Evolutionary conservation across 2,888 invertebrate species (phyloP), one percentile per base, ranked within the genome.

Genomic region (Saturnia pavonia): DNA sequence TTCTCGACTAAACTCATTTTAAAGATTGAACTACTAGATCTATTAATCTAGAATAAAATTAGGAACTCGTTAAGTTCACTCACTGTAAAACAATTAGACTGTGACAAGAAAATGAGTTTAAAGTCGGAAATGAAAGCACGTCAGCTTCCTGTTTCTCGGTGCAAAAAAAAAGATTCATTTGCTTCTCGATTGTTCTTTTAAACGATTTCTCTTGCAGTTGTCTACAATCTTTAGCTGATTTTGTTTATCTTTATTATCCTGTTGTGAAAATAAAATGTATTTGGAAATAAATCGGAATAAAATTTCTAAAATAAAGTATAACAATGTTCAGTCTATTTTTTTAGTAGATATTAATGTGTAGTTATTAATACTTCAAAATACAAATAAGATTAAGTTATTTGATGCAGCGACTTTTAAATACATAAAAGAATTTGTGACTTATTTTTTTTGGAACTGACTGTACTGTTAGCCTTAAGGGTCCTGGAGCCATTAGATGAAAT

Each of bases 61-160:
- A 11, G 54, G 11, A 54, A 54, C 54, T 60, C 27, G 27, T 60
- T 27, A 54, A 9, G 22, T 22, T 27, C 11, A 60, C 25, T 27
- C 57, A 60, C 57, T 27, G 25, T 14, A 27, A 27, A 60, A 27
- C 57, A 27, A 60, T 60, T 60, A 60, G 16, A 60, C 57, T 60
- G 14, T 27, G 57, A 27, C 57, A 14, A 60, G 57, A 68, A 54
- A 68, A 65, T 48, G 25, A 40, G 25, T 80, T 81, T 78, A 72
- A 76, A 80, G 82, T 78, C 82, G 87, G 88, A 87, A 86, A 88
- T 87, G 82, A 83, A 86, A 83, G 77, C 77, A 60, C 78, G 79
- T 77, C 79, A 80, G 77, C 81, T 82, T 79, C 76, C 60, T 25
- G 80, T 82, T 77, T 72, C 78, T 73, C 74, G 76, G 78, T 79